A percentile compares a stretch with the other conserved stretches of the same genome.
These are phyloP conservation scores for Drosophila barbarae DNA, from an alignment of 2,888 invertebrate species.

Conservation along the genomic window DNA sequence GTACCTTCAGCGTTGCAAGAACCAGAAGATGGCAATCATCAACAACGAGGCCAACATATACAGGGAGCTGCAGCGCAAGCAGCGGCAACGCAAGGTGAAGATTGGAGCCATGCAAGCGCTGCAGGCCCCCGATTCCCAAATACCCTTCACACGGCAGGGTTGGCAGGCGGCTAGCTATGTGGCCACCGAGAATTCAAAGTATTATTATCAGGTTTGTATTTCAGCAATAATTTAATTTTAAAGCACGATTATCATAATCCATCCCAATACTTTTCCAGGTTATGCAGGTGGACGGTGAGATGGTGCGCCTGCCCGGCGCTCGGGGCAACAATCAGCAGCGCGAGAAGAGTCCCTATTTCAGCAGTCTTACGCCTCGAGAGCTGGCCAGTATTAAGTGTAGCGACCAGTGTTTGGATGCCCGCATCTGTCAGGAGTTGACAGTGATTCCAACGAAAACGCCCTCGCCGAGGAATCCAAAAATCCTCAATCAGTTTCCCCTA, in stretches of 20 bases:
- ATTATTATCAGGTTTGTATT: slow-evolving; percentile 76
- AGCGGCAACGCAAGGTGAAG: slow-evolving; percentile 73
- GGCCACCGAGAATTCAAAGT: slow-evolving; percentile 75
- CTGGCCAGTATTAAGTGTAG: slow-evolving; percentile 26
- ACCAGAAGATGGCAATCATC: slow-evolving; percentile 77
- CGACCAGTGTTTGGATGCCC: slow-evolving; percentile 59
- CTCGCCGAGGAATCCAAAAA: slow-evolving; percentile 49
- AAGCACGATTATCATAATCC: not conserved
- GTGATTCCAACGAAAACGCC: slow-evolving; percentile 57
- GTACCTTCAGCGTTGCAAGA: slow-evolving; percentile 78
- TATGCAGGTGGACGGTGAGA: slow-evolving; percentile 67
- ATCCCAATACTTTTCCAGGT: slow-evolving; percentile 21
- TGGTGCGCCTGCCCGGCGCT: slow-evolving; percentile 73
- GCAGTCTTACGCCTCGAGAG: slow-evolving; percentile 33
- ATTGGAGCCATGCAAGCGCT: slow-evolving; percentile 66
- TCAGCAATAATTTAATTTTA: not conserved
- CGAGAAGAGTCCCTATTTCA: slow-evolving; percentile 66
- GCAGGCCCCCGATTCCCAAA: slow-evolving; percentile 63
- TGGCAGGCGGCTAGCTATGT: slow-evolving; percentile 79
- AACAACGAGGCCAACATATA: slow-evolving; percentile 79
- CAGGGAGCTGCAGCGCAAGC: slow-evolving; percentile 76
- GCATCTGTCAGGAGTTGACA: slow-evolving; percentile 57
- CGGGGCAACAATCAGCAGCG: slow-evolving; percentile 75
- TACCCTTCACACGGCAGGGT: slow-evolving; percentile 78
- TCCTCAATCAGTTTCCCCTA: slow-evolving; percentile 64